These are phyloP conservation scores for Ammodytes dubius DNA, from an alignment of 2,113 vertebrate species.

Conservation along the genomic window DNA sequence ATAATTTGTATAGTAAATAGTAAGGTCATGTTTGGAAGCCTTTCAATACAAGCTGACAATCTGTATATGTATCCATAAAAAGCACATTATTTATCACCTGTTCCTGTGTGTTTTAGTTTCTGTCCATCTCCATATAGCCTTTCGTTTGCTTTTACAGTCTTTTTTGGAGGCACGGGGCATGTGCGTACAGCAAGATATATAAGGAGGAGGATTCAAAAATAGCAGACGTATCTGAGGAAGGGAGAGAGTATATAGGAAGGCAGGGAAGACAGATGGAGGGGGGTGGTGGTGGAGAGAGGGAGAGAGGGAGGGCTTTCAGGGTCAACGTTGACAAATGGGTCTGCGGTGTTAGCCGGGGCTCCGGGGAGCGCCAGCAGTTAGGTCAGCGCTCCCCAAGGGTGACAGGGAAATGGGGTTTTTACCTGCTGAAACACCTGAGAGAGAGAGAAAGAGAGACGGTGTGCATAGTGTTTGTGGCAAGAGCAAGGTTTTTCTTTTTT, in stretches of 20 bases:
- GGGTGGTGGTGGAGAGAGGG: conserved; percentile 33
- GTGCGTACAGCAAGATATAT: conserved; percentile 28
- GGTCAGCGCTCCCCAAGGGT: conserved; percentile 79
- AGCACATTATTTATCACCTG: conserved; percentile 6
- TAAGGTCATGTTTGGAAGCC: background rate
- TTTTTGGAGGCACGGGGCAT: conserved; percentile 19
- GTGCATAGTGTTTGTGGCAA: conserved; percentile 14
- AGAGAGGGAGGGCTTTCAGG: conserved; percentile 69
- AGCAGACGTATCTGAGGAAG: conserved; percentile 54
- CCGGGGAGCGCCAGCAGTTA: conserved; percentile 80
- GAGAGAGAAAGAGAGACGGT: background rate
- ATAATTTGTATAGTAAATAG: background rate
- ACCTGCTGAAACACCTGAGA: conserved; percentile 71
- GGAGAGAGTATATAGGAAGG: conserved; percentile 39
- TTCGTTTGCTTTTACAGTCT: conserved; percentile 47
- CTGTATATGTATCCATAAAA: background rate
- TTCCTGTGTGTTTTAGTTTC: conserved; percentile 53
- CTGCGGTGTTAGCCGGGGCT: conserved; percentile 74
- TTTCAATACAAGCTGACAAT: background rate
- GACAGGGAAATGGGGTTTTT: conserved; percentile 72
- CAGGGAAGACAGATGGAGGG: conserved; percentile 63
- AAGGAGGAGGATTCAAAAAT: conserved; percentile 76
- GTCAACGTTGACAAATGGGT: conserved; percentile 86
- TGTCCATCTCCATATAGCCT: conserved; percentile 40
- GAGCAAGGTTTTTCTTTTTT: conserved; percentile 12